Evolutionary conservation across 2,113 vertebrate species (phyloP), one percentile per base, ranked within the genome.

Genomic region (Cyanocitta stelleri): DNA sequence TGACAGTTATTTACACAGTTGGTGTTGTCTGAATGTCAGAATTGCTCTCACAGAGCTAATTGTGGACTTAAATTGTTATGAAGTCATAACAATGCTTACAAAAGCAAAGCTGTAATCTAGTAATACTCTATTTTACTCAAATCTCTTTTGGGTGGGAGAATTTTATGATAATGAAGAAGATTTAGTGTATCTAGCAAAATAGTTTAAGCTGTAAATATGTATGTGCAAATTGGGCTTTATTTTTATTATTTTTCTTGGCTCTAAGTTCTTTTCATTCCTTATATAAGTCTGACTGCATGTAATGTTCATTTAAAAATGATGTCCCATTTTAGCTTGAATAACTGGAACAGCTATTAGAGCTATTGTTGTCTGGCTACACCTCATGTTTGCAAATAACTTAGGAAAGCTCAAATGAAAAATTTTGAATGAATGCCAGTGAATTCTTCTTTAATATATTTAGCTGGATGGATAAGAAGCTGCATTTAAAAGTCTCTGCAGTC

Each of bases 361-460:
- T 75, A 7, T 71, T 90, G 85, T 90, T 90, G 90, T 94, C 91
- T 86, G 90, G 37, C 80, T 93, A 18, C 56, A 68, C 83, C 85
- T 96, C 32, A 56, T 93, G 90, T 95, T 96, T 96, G 92, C 95
- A 95, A 66, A 94, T 90, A 96, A 84, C 73, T 90, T 78, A 22
- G n/a, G 85, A 78, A 89, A 76, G 86, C 88, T 92, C 66, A 59
- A 90, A 52, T 85, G 86, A 96, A 78, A 61, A 78, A 33, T 39
- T 75, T 1, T 94, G 86, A 87, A 49, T 93, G 19, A 78, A 82
- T 90, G 86, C 85, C 87, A 90, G 68, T 54, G 93, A 88, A 81
- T 96, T 92, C 27, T 84, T 52, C 73, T 88, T 81, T 67, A 86
- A 87, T 90, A 51, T 81, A 24, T 84, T 86, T 90, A 81, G 62